Evolutionary conservation across 2,113 vertebrate species (phyloP).

Genomic region (Corythornis vintsioides): DNA sequence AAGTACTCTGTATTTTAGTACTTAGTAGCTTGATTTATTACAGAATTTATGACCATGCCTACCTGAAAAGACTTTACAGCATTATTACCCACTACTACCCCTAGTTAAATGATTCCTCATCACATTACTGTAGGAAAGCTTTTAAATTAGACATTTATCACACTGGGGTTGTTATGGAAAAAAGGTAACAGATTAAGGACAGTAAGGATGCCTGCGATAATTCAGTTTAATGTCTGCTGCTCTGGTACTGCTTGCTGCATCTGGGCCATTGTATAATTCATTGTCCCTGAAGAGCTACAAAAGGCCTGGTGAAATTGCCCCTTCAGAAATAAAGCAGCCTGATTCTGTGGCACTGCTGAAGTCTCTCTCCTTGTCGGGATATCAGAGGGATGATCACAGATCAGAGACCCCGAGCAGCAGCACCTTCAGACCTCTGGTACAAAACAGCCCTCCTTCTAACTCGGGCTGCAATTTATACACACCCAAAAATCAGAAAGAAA

Average conservation of each 20-base stretch:
- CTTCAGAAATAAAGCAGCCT: neutral
- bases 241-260: neutral
- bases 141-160: neutral
- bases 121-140: neutral
- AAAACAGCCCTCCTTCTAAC: neutral
- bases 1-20: neutral
- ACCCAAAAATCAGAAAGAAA: neutral
- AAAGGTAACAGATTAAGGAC: neutral
- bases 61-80: neutral
- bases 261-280: slow-evolving; percentile 18
- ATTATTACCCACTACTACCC: neutral
- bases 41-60: neutral
- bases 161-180: neutral
- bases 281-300: slow-evolving; percentile 32
- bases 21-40: neutral
- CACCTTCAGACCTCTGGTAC: neutral
- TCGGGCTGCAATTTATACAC: neutral
- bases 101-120: neutral
- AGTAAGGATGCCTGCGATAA: slow-evolving; percentile 1
- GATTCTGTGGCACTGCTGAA: neutral
- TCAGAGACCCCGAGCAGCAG: neutral
- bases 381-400: neutral
- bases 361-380: neutral
- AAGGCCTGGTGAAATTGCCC: slow-evolving; percentile 29
- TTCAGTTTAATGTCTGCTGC: slow-evolving; percentile 11